phyloP scores from a whole-genome alignment of 2,797 vertebrate species.

The Numenius phaeopus region DNA sequence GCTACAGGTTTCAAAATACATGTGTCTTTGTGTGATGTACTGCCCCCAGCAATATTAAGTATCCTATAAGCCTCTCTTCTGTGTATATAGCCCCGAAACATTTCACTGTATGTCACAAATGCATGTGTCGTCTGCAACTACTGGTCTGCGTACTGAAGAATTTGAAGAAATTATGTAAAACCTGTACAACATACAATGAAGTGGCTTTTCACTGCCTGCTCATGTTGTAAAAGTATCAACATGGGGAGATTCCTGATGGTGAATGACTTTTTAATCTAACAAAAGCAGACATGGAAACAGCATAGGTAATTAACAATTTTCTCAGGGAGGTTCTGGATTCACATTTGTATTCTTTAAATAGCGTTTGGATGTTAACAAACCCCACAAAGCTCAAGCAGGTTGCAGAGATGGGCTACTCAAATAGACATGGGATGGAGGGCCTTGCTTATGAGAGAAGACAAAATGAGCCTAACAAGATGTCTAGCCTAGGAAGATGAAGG shows the following conservation, averaged over 20 bases:
- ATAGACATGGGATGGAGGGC: not conserved
- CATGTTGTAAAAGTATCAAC: not conserved
- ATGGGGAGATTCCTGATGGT: not conserved
- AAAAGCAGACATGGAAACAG: not conserved
- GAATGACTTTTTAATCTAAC: not conserved
- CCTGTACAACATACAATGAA: not conserved
- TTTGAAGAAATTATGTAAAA: not conserved
- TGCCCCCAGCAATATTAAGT: not conserved
- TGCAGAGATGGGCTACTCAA: not conserved
- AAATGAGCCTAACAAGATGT: not conserved
- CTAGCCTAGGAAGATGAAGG: not conserved
- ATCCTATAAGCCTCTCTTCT: not conserved
- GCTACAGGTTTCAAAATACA: not conserved
- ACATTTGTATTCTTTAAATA: not conserved
- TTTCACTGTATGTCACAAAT: not conserved
- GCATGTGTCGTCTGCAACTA: accelerated
- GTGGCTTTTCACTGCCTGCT: not conserved
- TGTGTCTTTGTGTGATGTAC: not conserved
- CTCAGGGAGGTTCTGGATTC: not conserved
- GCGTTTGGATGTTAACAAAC: not conserved
- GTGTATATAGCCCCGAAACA: not conserved
- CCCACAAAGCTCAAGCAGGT: not conserved
- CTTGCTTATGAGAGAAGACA: not conserved
- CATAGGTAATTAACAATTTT: not conserved
- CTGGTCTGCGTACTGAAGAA: not conserved